Evolutionary conservation across 2,113 vertebrate genomes (phyloP), one percentile per base, ranked within the genome.

Genomic region (Phaethon lepturus): DNA sequence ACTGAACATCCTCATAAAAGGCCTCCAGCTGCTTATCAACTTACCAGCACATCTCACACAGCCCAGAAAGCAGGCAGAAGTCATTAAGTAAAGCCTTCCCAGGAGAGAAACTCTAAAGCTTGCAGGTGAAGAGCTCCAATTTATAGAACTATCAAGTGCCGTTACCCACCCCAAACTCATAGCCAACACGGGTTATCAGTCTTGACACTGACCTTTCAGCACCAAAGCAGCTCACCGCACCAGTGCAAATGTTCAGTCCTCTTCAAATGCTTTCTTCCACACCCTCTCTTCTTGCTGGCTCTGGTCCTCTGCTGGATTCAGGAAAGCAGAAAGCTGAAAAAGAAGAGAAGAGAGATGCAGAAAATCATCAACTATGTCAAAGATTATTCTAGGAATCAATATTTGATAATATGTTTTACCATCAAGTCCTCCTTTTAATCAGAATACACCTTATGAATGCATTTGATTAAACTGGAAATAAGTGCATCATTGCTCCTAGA

Each of bases 311-410:
- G 17, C 58, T 60, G 80, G 76, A 56, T 81, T 86, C 64, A 68
- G 33, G 35, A 81, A 93, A 88, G 59, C n/a, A 82, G 71, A 88
- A 91, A 95, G 42, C 86, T 96, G 83, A 50, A 92, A 29, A 17
- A 80, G 26, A 52, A 38, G 6, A 52, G 2, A 44, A 94, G 11
- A 90, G 18, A 72, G 20, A 88, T 40, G 23, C 38, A 91, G 56
- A 88, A 50, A 85, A 75, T 40, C 23, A 66, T 22, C 10, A 78
- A 60, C n/a, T 40, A 24, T 6, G 28, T 38, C 49, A 68, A 84
- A 88, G 53, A 75, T 38, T 49, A 64, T 42, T 78, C 17, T 52
- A 24, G 29, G 35, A 78, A 96, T 72, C 55, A 67, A 4, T 71
- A 87, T 14, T n/a, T 49, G 52, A 47, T 62, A 35, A 74, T 10